Base-by-base conservation (phyloP, 2,113 vertebrate genomes). In the Calidris pugnax region DNA sequence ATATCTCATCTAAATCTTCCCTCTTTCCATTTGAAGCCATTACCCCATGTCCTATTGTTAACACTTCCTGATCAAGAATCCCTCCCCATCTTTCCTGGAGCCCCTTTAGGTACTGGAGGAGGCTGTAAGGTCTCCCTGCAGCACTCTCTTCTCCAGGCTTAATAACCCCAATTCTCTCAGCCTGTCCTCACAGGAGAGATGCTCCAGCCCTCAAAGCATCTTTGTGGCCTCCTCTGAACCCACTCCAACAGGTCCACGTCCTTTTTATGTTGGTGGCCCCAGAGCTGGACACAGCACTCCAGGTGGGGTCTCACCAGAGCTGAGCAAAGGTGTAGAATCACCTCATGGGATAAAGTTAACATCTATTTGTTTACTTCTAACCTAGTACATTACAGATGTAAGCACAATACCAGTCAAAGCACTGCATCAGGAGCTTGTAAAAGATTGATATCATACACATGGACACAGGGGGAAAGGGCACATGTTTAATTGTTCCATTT, bases 331-430 rank as follows among this genome's bases (percentile, higher is more conserved):
- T 17, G 35, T 18, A 63, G 35, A 63, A 63, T 39, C 17, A 28
- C 35, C 26, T 63, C 35, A 28, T 27, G 11, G 39, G 60, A 39
- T 63, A 63, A 63, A 62, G 23, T 60, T 7, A 60, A 35, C 24
- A 62, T 6, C 17, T n/a, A 53, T 68, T 81, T 64, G 23, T 85
- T 78, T 79, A n/a, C 33, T 73, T 53, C 22, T 80, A 32, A 32
- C 5, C 4, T 16, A 19, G 9, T 11, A 37, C 12, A 4, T 47
- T 9, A 51, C 14, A 39, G 14, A 5, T 0, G 2, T 11, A 77
- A 64, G 23, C 57, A 82, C 51, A 75, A 53, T 10, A 28, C 9
- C 26, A 74, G 51, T 2, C 7, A 35, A 55, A 78, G 32, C 8
- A 33, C 30, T 3, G 2, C 14, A 7, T 12, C 26, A 76, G 22